Evolutionary conservation across 2,797 vertebrate species (phyloP).

Genomic region (Rhabdophis nuchalis): DNA sequence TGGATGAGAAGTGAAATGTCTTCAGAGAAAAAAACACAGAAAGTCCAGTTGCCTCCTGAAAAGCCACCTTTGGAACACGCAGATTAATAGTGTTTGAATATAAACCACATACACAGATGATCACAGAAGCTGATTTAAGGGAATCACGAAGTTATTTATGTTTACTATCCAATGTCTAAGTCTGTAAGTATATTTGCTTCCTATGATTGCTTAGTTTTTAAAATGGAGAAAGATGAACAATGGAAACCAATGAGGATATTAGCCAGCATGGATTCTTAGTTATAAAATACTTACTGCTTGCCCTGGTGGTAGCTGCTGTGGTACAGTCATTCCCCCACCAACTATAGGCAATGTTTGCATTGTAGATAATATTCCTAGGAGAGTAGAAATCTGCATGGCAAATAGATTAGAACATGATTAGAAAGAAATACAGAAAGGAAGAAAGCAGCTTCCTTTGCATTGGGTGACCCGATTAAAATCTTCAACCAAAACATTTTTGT

Average conservation of each 20-base stretch:
- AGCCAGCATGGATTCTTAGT: neutral
- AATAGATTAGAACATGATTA: neutral
- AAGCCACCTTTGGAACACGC: too few relatives aligned
- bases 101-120: neutral
- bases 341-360: neutral
- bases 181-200: neutral
- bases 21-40: too few relatives aligned
- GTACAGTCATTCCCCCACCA: neutral
- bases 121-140: neutral
- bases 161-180: neutral
- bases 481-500: neutral
- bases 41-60: too few relatives aligned
- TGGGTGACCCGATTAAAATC: neutral
- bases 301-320: conserved; percentile 38
- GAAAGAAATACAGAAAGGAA: neutral
- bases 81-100: neutral
- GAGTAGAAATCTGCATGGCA: conserved; percentile 18
- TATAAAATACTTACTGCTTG: neutral
- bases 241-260: neutral
- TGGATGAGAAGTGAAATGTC: too few relatives aligned
- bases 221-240: neutral
- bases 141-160: neutral
- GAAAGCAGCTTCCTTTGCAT: neutral
- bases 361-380: neutral
- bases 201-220: neutral